phyloP scores from a whole-genome alignment of 2,113 vertebrate species.

The Orycteropus afer region DNA sequence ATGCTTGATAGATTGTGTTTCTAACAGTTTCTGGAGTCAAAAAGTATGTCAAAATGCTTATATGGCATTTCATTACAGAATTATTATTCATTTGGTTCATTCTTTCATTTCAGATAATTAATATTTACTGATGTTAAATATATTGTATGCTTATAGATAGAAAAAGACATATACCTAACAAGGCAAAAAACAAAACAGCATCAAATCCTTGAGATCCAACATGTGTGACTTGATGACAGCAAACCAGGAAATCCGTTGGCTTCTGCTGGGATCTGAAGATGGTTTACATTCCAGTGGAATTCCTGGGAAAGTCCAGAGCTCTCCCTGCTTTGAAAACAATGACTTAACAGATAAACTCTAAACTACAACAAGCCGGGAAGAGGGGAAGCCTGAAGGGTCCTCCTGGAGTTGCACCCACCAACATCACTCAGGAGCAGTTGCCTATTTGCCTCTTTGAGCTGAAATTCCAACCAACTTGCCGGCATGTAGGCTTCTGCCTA shows the following conservation, averaged over 20 bases:
- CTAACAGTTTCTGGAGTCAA: background rate
- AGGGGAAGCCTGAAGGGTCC: background rate
- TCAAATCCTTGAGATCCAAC: background rate
- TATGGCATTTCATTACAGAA: background rate
- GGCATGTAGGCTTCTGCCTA: background rate
- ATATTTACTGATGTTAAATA: background rate
- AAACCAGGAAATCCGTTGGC: constrained; percentile 77
- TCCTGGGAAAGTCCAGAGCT: constrained; percentile 86
- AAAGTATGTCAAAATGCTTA: background rate
- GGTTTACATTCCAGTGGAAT: constrained; percentile 87
- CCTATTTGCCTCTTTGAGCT: background rate
- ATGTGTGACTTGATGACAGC: constrained; percentile 26
- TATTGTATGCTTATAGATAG: background rate
- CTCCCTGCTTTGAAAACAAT: constrained; percentile 79
- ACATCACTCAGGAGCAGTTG: background rate
- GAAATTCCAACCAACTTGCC: background rate
- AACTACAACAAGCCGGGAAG: background rate
- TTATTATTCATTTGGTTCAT: background rate
- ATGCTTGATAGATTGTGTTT: background rate
- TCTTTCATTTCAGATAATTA: background rate
- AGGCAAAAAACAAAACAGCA: background rate
- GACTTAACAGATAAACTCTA: constrained; percentile 75
- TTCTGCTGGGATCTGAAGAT: constrained; percentile 79
- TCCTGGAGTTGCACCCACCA: background rate
- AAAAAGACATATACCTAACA: background rate